Conservation (phyloP, 2,888 invertebrate species). For the Noctua janthina region DNA sequence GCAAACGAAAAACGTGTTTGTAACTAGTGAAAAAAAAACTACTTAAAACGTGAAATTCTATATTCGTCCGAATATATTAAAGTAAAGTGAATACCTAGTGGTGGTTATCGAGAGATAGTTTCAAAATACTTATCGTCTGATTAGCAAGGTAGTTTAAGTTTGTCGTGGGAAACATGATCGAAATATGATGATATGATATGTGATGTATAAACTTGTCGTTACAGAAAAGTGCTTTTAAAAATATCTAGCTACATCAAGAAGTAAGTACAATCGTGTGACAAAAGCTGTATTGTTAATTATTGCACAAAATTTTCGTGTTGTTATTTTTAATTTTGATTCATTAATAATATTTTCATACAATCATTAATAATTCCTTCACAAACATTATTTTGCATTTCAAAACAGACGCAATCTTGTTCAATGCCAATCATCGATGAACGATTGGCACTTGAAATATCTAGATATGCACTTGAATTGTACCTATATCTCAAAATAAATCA, state of each 20-base stretch:
- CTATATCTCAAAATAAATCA: not conserved
- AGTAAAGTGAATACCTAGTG: not conserved
- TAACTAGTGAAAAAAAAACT: conserved; percentile 27
- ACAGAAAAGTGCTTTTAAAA: not conserved
- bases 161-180: not conserved
- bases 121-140: not conserved
- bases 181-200: not conserved
- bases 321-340: not conserved
- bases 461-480: conserved; percentile 1
- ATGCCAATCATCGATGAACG: conserved; percentile 23
- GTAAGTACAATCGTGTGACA: not conserved
- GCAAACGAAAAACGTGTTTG: conserved; percentile 48
- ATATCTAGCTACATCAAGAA: too few species aligned
- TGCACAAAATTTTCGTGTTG: too few species aligned
- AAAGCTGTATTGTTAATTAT: not conserved
- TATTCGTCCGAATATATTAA: conserved; percentile 34
- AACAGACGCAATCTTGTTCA: conserved; percentile 3
- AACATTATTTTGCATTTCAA: conserved; percentile 1
- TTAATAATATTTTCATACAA: not conserved
- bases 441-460: conserved; percentile 8
- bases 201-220: not conserved
- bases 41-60: conserved; percentile 1
- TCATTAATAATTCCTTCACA: not conserved
- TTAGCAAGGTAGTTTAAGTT: not conserved
- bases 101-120: not conserved